A percentile compares a stretch with the other conserved stretches of the same genome.
phyloP scores from a whole-genome alignment of 2,113 vertebrate genomes.

The Bufo gargarizans region DNA sequence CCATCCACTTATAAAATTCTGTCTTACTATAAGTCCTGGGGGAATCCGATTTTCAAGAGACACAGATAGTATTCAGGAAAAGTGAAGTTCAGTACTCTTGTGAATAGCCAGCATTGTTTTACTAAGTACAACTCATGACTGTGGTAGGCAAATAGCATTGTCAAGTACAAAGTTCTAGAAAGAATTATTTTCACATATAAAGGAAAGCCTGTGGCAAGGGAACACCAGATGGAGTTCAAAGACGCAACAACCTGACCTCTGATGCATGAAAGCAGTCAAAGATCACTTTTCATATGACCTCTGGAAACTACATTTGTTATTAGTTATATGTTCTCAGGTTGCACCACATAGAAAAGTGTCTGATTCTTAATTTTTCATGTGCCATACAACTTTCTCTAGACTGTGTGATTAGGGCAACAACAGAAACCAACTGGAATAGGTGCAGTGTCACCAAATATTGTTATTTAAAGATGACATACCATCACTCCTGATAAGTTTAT shows the following conservation, averaged over 20 bases:
- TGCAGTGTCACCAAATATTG: not conserved
- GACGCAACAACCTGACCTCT: not conserved
- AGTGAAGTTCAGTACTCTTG: too few relatives aligned
- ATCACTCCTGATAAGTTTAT: too few relatives aligned
- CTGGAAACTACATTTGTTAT: constrained; percentile 10
- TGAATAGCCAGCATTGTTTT: too few relatives aligned
- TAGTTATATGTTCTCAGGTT: not conserved
- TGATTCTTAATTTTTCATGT: not conserved
- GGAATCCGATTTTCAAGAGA: too few relatives aligned
- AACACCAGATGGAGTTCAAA: constrained; percentile 23
- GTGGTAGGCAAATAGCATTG: not conserved
- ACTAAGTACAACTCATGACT: not conserved
- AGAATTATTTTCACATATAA: not conserved
- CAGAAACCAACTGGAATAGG: not conserved
- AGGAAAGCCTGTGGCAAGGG: not conserved
- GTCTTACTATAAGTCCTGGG: too few relatives aligned
- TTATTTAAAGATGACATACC: too few relatives aligned
- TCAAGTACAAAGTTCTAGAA: not conserved
- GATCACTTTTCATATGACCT: constrained; percentile 11
- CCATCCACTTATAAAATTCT: too few relatives aligned
- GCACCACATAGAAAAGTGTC: not conserved
- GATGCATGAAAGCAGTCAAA: constrained; percentile 22
- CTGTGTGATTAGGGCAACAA: not conserved
- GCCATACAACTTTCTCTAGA: too few relatives aligned
- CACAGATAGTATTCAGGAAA: too few relatives aligned